Conservation (phyloP, 2,797 vertebrate genomes). For the Mastacembelus armatus region DNA sequence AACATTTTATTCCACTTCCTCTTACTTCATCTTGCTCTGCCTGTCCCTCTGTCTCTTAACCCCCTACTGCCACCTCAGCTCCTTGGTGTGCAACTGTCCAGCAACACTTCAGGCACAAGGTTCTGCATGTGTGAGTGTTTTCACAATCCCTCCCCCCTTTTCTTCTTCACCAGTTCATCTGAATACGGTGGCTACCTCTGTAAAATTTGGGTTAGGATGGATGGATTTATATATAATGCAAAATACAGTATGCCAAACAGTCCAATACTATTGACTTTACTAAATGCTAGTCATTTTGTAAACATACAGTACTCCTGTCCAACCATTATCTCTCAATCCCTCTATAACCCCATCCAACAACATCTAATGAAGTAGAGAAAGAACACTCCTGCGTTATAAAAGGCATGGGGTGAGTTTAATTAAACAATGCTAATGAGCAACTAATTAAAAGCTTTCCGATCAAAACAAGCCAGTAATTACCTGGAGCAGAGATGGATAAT, state of each 20-base stretch:
- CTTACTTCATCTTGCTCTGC: constrained; percentile 37
- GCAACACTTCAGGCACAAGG: constrained; percentile 25
- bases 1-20: constrained; percentile 38
- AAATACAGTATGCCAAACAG: constrained; percentile 12
- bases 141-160: background rate
- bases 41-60: constrained; percentile 35
- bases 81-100: constrained; percentile 29
- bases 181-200: background rate
- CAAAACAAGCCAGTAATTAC: constrained; percentile 85
- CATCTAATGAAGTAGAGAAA: constrained; percentile 63
- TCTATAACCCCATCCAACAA: constrained; percentile 52
- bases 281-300: constrained; percentile 35
- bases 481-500: constrained; percentile 81
- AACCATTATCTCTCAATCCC: constrained; percentile 34
- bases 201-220: background rate
- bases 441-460: constrained; percentile 86
- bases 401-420: constrained; percentile 84
- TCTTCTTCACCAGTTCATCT: background rate
- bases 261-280: constrained; percentile 9
- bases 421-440: constrained; percentile 86
- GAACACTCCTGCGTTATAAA: constrained; percentile 67
- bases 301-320: constrained; percentile 23
- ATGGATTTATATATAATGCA: background rate
- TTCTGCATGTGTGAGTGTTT: constrained; percentile 5
- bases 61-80: constrained; percentile 25